A percentile compares a stretch with the other conserved stretches of the same genome.
These are phyloP conservation scores for Cephus cinctus DNA, from an alignment of 1,140 invertebrate genomes.

Conservation along the genomic window DNA sequence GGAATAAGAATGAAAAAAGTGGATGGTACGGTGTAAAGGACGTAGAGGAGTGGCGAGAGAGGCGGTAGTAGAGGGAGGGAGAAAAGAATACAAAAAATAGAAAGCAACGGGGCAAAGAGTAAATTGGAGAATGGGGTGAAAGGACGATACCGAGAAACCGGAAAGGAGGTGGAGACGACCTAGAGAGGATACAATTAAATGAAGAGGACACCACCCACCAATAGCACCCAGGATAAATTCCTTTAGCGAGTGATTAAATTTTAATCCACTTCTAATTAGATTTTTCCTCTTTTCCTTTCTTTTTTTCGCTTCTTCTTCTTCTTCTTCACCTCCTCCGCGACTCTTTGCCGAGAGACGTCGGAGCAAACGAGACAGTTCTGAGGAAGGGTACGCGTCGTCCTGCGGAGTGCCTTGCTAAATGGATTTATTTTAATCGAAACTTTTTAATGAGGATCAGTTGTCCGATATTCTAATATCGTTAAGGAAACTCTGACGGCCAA, in stretches of 20 bases:
- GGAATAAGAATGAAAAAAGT: no score
- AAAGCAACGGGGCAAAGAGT: not conserved
- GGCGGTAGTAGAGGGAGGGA: slow-evolving; percentile 1
- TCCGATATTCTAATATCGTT: slow-evolving; percentile 43
- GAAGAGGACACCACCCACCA: slow-evolving; percentile 38
- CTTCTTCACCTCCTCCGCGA: slow-evolving; percentile 6
- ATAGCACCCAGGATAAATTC: slow-evolving; percentile 37
- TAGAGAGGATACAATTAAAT: slow-evolving; percentile 36
- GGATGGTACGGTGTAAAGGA: not conserved
- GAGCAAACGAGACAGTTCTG: not conserved
- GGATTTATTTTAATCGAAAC: slow-evolving; percentile 47
- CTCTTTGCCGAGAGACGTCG: slow-evolving; percentile 21
- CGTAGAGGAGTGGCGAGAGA: not conserved
- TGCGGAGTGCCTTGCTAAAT: slow-evolving; percentile 21
- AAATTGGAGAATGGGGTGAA: not conserved
- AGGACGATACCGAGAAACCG: slow-evolving; percentile 10
- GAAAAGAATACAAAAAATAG: slow-evolving; percentile 2
- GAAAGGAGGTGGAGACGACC: slow-evolving; percentile 12
- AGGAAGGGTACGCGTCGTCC: not conserved
- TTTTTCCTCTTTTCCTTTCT: slow-evolving; percentile 29
- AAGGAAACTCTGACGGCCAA: no score
- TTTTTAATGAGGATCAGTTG: slow-evolving; percentile 44
- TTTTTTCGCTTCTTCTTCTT: not conserved
- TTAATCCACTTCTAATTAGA: slow-evolving; percentile 51
- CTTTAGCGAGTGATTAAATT: slow-evolving; percentile 47